Evolutionary conservation across 2,797 vertebrate species (phyloP), one percentile per base, ranked within the genome.

Genomic region (Xiphophorus birchmanni): DNA sequence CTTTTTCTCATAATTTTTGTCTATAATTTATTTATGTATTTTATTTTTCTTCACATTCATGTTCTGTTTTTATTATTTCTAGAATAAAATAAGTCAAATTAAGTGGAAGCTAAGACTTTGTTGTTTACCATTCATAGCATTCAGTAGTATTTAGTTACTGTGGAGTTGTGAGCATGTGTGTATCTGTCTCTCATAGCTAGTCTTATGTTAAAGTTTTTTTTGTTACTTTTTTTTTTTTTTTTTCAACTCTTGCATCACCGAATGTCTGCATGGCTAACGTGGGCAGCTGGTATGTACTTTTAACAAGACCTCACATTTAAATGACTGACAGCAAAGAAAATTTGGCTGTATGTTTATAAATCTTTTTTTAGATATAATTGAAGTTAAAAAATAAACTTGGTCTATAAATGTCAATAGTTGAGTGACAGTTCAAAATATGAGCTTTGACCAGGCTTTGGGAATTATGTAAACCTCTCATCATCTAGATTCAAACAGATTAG

Each of bases 391-490:
- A 74, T 29, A 65, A 48, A 65, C 35, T 47, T 50, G 69, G 32
- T 79, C 23, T 45, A 29, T 80, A 18, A 79, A 60, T 74, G 79
- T 60, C 77, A 77, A 18, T 44, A 65, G 35, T 65, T 29, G 37
- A 89, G 58, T 75, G 58, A 63, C 50, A 56, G 80, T 84, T 82
- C 81, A 86, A 65, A 83, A 80, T 90, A 65, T 0, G 54, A 92
- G 83, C 85, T 88, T 87, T 74, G 80, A 85, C 72, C 69, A 84
- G 88, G 93, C 80, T 95, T 93, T 95, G 92, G 82, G 86, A 93
- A 92, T 95, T 93, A 95, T 92, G 79, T 93, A 95, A 95, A 65
- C 35, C 76, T 74, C 78, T 90, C 67, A 78, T 93, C 93, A 91
- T 88, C 78, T 78, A 82, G 85, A 91, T 88, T 86, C 84, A 67